These are phyloP conservation scores for Scaptodrosophila lebanonensis DNA, from an alignment of 1,140 invertebrate species.

Conservation along the genomic window DNA sequence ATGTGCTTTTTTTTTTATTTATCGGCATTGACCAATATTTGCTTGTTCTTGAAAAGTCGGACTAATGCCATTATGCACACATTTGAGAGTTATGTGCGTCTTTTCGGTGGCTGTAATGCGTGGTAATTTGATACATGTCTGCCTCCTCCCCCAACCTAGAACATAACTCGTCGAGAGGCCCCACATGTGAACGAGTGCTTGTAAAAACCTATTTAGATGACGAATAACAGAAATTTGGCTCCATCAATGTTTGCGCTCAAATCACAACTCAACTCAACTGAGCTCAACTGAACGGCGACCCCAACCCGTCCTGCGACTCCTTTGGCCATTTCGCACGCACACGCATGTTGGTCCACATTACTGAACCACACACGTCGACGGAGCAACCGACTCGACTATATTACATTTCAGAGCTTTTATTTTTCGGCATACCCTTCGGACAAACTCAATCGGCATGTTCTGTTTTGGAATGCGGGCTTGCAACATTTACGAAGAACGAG, in stretches of 20 bases:
- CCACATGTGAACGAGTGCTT: constrained; percentile 22
- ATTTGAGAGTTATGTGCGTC: no score
- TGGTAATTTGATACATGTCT: constrained; percentile 43
- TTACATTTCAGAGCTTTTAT: constrained; percentile 60
- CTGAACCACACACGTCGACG: constrained; percentile 20
- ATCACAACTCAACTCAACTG: constrained; percentile 34
- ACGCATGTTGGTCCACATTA: background rate
- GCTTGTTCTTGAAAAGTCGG: no score
- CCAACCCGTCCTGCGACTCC: background rate
- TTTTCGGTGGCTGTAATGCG: constrained; percentile 58
- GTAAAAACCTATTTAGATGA: constrained; percentile 68
- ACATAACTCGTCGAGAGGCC: no score
- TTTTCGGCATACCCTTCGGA: constrained; percentile 22
- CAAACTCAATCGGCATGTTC: constrained; percentile 11
- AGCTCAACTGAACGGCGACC: background rate
- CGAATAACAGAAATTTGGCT: constrained; percentile 73
- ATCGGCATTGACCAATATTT: no score
- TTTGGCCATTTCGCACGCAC: constrained; percentile 8
- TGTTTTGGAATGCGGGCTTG: no score
- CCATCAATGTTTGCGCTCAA: constrained; percentile 61
- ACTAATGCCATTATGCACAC: no score
- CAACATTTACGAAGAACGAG: no score
- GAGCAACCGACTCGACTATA: constrained; percentile 46
- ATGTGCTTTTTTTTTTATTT: no score
- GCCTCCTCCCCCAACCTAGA: no score